Conservation (phyloP, 2,888 invertebrate species). For the Arenicola marina region DNA sequence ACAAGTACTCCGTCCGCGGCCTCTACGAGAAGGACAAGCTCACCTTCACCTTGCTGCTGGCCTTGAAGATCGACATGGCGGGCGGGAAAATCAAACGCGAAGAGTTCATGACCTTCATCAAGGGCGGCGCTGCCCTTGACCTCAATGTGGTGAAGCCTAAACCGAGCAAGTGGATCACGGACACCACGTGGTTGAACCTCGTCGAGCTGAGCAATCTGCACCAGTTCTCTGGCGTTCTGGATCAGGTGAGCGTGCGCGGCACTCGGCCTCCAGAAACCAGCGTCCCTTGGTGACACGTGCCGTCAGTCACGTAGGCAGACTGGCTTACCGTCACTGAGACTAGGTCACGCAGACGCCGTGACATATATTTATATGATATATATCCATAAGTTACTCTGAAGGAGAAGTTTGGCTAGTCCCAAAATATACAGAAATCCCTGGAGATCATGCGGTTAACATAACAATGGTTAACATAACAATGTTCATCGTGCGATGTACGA, state of each 20-base stretch:
- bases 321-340: too few relatives aligned
- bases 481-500: too few relatives aligned
- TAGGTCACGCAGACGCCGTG: too few relatives aligned
- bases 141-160: constrained; percentile 60
- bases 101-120: constrained; percentile 58
- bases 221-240: constrained; percentile 61
- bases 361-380: too few relatives aligned
- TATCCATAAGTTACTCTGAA: too few relatives aligned
- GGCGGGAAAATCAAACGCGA: constrained; percentile 53
- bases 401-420: too few relatives aligned
- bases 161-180: constrained; percentile 60
- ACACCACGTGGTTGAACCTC: constrained; percentile 61
- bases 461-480: too few relatives aligned
- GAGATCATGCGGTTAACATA: too few relatives aligned
- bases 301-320: too few relatives aligned
- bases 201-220: constrained; percentile 60
- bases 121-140: constrained; percentile 61
- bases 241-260: constrained; percentile 59
- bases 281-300: too few relatives aligned
- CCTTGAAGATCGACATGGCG: constrained; percentile 61
- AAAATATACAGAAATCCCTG: too few relatives aligned
- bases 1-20: constrained; percentile 59
- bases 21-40: constrained; percentile 61
- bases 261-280: too few relatives aligned
- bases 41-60: constrained; percentile 60